A percentile compares a stretch with the other conserved stretches of the same genome.
phyloP scores from a whole-genome alignment of 2,888 invertebrate species.

The Trissonchulus sp. region DNA sequence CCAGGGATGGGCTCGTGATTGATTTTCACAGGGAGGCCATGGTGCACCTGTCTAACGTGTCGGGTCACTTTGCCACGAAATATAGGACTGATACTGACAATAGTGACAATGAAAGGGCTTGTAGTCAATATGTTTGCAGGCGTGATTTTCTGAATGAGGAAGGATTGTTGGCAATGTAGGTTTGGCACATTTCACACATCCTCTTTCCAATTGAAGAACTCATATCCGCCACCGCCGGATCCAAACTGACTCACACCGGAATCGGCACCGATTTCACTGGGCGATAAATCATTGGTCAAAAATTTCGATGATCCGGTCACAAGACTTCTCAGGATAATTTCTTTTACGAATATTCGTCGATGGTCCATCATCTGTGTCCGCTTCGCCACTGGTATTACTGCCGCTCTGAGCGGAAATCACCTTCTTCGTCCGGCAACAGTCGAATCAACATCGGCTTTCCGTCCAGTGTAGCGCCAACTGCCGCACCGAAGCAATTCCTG shows the following conservation, averaged over 20 bases:
- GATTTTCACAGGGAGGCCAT: constrained; percentile 13
- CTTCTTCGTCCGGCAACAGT: neutral
- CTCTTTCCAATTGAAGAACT: constrained; percentile 19
- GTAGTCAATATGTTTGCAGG: constrained; percentile 31
- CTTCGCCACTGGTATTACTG: neutral
- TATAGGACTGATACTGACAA: constrained; percentile 30
- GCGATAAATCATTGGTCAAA: neutral
- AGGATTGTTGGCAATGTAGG: constrained; percentile 28
- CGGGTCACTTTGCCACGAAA: constrained; percentile 31
- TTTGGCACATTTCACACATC: constrained; percentile 26
- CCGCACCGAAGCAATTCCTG: constrained; percentile 26
- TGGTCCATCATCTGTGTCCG: neutral
- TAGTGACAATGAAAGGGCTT: constrained; percentile 30
- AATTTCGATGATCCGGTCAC: neutral
- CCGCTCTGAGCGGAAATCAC: neutral
- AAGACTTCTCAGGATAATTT: neutral
- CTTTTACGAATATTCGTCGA: neutral
- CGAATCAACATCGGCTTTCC: neutral
- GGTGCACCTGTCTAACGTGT: constrained; percentile 28
- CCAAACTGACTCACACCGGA: neutral
- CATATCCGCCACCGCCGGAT: neutral
- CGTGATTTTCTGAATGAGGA: constrained; percentile 32
- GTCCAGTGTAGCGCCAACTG: neutral
- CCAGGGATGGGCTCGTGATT: constrained; percentile 28
- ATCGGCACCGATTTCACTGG: neutral